Base-by-base conservation (phyloP, 2,113 vertebrate species). In the Gracilinanus agilis region DNA sequence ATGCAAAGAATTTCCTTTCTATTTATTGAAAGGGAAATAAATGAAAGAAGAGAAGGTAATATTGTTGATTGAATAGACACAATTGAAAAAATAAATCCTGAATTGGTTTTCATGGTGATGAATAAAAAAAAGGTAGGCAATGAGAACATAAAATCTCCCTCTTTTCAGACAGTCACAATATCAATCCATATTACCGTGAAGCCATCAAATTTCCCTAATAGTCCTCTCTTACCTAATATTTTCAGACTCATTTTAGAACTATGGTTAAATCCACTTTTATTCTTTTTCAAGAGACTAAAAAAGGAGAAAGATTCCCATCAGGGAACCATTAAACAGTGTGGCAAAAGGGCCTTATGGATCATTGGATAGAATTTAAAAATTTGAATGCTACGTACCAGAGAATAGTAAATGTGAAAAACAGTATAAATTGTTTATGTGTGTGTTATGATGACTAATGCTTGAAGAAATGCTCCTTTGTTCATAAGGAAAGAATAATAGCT, bases 71-170 rank as follows among this genome's bases (percentile, higher is more conserved):
- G 29, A 75, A 34, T 67, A 12, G 49, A 75, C 58, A 54, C 67
- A 53, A 27, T 27, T 49, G 49, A 49, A 27, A 54, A 53, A 53
- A 53, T 44, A 53, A 21, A 91, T 29, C 29, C 53, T 34, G 2
- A 53, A 23, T 67, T 67, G 27, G 44, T 61, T 29, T 67, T 91
- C 34, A 29, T 61, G 55, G 24, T 54, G 27, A 67, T n/a, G 53
- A 92, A 9, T 25, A 54, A 54, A 93, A 90, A n/a, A 93, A 53
- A 75, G 19, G 54, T 90, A 94, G 88, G 49, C 55, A 92, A 34
- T 53, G 90, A 55, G 90, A 95, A 90, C 44, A 55, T 44, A 13
- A 93, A 95, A 54, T 94, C 53, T 83, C 40, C 93, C 90, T 67
- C 58, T 9, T 25, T 49, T 53, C 19, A 16, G 92, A 21, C 12